A percentile compares a stretch with the other conserved stretches of the same genome.
phyloP scores from a whole-genome alignment of 2,888 invertebrate species.

The Sesamia inferens region DNA sequence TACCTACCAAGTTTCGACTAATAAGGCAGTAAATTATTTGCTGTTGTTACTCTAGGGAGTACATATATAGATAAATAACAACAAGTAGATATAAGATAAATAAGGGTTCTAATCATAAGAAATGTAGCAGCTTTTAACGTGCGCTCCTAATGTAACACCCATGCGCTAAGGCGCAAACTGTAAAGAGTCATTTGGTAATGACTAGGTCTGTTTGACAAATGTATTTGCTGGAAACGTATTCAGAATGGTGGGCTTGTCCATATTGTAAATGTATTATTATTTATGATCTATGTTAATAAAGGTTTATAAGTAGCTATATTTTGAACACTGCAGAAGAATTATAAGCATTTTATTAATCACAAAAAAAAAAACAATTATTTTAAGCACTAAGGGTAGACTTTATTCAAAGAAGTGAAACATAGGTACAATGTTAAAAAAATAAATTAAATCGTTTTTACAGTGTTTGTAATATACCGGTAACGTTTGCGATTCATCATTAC shows the following conservation, averaged over 20 bases:
- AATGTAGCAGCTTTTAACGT: neutral
- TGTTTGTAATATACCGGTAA: neutral
- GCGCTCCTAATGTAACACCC: constrained; percentile 16
- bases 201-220: constrained; percentile 44
- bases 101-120: neutral
- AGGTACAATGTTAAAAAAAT: constrained; percentile 24
- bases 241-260: constrained; percentile 44
- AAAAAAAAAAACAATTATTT: neutral
- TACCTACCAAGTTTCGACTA: neutral
- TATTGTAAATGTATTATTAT: constrained; percentile 64
- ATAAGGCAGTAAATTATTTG: neutral
- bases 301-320: constrained; percentile 50
- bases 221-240: constrained; percentile 36
- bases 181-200: constrained; percentile 34
- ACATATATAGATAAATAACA: constrained; percentile 5
- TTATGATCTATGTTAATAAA: constrained; percentile 51
- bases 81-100: neutral
- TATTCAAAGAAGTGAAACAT: constrained; percentile 13
- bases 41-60: neutral
- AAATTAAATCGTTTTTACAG: constrained; percentile 11
- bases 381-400: constrained; percentile 17
- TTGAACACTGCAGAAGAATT: constrained; percentile 29
- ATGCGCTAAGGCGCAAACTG: constrained; percentile 33
- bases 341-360: constrained; percentile 25
- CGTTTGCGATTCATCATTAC: neutral